Conservation (phyloP, 2,888 invertebrate genomes). For the Lycaena phlaeas region DNA sequence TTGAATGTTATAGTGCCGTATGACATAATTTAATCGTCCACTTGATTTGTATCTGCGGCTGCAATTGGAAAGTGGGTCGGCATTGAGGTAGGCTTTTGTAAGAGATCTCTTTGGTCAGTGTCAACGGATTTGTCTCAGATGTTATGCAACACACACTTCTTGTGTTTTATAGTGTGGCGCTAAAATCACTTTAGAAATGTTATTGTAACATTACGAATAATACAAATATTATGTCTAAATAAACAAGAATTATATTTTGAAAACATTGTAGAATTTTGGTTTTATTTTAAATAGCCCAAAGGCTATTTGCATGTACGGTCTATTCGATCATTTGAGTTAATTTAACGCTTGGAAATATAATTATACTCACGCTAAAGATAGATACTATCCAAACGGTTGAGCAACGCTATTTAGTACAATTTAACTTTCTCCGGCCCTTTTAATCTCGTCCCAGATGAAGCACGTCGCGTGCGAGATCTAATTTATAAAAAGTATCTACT, state of each 20-base stretch:
- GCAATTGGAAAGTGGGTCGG: conserved; percentile 64
- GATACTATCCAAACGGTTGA: not conserved
- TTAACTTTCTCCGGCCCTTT: conserved; percentile 28
- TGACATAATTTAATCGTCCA: conserved; percentile 55
- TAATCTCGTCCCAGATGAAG: conserved; percentile 25
- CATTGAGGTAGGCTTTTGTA: conserved; percentile 66
- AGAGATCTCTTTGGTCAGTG: conserved; percentile 57
- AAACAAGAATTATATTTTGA: too few species aligned
- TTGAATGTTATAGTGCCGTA: conserved; percentile 16
- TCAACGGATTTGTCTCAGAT: conserved; percentile 60
- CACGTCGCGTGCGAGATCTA: conserved; percentile 58
- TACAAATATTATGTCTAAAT: too few species aligned
- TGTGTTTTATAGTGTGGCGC: too few species aligned
- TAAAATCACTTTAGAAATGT: too few species aligned
- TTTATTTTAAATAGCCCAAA: not conserved
- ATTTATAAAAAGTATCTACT: conserved; percentile 54
- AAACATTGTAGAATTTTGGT: too few species aligned
- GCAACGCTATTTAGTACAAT: not conserved
- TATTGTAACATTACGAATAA: too few species aligned
- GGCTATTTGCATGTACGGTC: not conserved
- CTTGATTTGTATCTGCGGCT: conserved; percentile 45
- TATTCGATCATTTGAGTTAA: not conserved
- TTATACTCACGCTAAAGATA: not conserved
- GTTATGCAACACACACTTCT: conserved; percentile 18
- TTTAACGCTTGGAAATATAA: not conserved